Conservation (phyloP, 1,140 invertebrate genomes). For the Ostrea denselamellosa region DNA sequence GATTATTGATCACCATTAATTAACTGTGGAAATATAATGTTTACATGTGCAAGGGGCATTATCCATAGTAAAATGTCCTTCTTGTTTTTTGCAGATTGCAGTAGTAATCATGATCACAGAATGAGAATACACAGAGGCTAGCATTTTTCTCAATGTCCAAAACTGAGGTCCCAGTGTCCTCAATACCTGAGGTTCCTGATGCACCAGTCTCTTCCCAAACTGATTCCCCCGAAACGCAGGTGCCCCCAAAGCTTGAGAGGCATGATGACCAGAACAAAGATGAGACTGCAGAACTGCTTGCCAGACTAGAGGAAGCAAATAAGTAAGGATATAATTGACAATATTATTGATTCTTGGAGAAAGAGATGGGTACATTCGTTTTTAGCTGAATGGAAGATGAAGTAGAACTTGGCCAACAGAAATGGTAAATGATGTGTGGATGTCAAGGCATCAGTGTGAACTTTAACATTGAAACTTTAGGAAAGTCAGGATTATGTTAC, state of each 20-base stretch:
- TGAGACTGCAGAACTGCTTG: constrained; percentile 82
- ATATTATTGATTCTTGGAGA: constrained; percentile 32
- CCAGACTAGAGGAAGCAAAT: constrained; percentile 96
- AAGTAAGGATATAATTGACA: constrained; percentile 79
- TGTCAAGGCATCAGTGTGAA: too few species aligned
- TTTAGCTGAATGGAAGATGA: too few species aligned
- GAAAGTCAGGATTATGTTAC: too few species aligned
- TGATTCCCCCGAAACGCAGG: neutral
- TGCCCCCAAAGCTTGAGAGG: neutral
- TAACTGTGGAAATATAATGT: constrained; percentile 8
- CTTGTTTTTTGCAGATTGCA: constrained; percentile 1
- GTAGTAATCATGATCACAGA: constrained; percentile 1
- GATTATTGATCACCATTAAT: constrained; percentile 18
- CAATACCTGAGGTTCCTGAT: neutral
- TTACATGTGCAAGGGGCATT: neutral
- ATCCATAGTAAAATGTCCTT: neutral
- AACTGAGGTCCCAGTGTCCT: neutral
- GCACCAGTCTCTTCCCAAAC: neutral
- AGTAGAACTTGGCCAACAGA: too few species aligned
- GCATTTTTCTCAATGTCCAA: constrained; percentile 24
- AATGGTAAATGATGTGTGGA: too few species aligned
- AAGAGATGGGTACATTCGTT: too few species aligned
- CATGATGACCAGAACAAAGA: neutral
- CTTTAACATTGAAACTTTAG: too few species aligned
- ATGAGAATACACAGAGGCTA: constrained; percentile 9